phyloP scores from a whole-genome alignment of 2,888 invertebrate species.

The Apamea crenata region DNA sequence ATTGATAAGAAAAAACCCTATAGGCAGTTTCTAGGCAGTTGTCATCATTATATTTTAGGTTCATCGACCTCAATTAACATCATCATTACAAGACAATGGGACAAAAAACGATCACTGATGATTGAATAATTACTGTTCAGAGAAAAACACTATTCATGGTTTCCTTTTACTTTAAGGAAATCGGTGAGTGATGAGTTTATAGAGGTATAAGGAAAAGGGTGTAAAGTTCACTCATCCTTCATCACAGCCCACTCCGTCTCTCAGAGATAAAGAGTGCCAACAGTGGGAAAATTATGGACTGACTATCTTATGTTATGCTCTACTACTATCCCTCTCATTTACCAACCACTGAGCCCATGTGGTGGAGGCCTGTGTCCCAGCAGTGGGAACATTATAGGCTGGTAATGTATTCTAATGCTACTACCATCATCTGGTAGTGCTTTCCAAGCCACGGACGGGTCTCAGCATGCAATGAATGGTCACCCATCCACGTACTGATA shows the following conservation, averaged over 20 bases:
- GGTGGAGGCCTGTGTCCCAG: too few relatives aligned
- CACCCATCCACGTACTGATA: neutral
- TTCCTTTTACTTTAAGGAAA: slow-evolving; percentile 47
- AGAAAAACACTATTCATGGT: slow-evolving; percentile 33
- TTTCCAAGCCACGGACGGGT: neutral
- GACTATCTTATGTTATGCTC: too few relatives aligned
- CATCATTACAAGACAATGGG: slow-evolving; percentile 39
- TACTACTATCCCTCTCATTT: too few relatives aligned
- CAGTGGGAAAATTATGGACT: too few relatives aligned
- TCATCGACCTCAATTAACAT: slow-evolving; percentile 50
- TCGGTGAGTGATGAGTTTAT: slow-evolving; percentile 8
- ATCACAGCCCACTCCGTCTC: neutral
- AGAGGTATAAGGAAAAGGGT: neutral
- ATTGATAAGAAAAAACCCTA: slow-evolving; percentile 43
- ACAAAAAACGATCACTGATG: slow-evolving; percentile 49
- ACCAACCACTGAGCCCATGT: too few relatives aligned
- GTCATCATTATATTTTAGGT: slow-evolving; percentile 34
- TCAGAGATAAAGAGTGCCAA: too few relatives aligned
- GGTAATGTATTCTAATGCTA: too few relatives aligned
- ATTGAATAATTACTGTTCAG: slow-evolving; percentile 48
- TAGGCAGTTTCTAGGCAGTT: slow-evolving; percentile 1
- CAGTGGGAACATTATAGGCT: too few relatives aligned
- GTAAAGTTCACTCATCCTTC: neutral
- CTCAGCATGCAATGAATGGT: neutral
- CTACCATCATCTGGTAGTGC: neutral